A percentile compares a stretch with the other conserved stretches of the same genome.
These are phyloP conservation scores for Chinchilla lanigera DNA, from an alignment of 2,113 vertebrate genomes.

Conservation along the genomic window DNA sequence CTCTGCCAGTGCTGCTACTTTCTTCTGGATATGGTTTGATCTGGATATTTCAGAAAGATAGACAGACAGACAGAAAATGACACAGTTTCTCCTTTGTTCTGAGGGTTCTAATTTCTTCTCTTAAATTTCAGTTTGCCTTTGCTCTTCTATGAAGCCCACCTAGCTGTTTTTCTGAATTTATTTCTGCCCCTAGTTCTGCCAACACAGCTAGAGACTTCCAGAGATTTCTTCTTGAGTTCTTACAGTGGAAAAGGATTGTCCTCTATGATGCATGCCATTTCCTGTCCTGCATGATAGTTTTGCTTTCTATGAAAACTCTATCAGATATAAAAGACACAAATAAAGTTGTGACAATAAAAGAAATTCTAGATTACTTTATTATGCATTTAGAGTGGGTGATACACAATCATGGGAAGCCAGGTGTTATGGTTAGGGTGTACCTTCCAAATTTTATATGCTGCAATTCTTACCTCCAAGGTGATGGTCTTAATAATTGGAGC, in stretches of 20 bases:
- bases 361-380: not conserved
- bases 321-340: not conserved
- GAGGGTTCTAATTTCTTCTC: not conserved
- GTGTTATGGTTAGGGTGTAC: not conserved
- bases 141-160: not conserved
- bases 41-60: too few species aligned
- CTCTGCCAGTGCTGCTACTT: accelerated
- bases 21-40: not conserved
- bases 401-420: not conserved
- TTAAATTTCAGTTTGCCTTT: not conserved
- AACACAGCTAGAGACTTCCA: not conserved
- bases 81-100: not conserved
- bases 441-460: too few species aligned
- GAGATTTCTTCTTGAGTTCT: not conserved
- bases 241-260: not conserved
- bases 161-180: not conserved
- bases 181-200: not conserved
- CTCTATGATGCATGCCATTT: not conserved
- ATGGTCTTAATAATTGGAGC: not conserved
- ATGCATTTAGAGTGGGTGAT: not conserved
- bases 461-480: not conserved
- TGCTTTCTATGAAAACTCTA: not conserved
- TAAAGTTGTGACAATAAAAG: not conserved
- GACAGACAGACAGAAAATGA: too few species aligned
- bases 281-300: not conserved